A percentile compares a stretch with the other conserved stretches of the same genome.
phyloP scores from a whole-genome alignment of 2,797 vertebrate genomes.

The Sebastiscus tertius region DNA sequence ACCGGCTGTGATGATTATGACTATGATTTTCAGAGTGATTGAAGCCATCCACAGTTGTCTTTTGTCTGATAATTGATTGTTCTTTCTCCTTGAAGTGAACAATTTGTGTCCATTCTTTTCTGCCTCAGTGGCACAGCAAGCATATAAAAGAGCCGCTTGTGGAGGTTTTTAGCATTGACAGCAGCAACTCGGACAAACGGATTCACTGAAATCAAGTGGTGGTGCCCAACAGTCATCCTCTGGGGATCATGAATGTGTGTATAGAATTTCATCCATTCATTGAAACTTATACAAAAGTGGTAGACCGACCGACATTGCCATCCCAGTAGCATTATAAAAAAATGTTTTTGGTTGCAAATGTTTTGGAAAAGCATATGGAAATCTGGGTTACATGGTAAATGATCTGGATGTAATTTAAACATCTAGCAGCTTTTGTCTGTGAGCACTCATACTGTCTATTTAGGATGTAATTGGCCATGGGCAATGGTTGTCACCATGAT shows the following conservation, averaged over 20 bases:
- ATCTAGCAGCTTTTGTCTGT: background rate
- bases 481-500: constrained; percentile 3
- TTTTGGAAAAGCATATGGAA: background rate
- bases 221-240: background rate
- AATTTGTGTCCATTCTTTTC: background rate
- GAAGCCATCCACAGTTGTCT: background rate
- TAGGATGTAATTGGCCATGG: background rate
- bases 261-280: too few species aligned
- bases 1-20: background rate
- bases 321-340: background rate
- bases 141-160: background rate
- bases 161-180: background rate
- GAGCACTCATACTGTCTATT: background rate
- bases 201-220: background rate
- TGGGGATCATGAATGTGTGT: too few species aligned
- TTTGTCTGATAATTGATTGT: constrained; percentile 10
- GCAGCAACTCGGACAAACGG: background rate
- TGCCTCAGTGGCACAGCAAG: background rate
- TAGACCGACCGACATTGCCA: background rate
- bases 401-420: background rate
- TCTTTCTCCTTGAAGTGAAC: background rate
- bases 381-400: background rate
- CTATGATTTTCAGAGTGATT: background rate
- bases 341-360: background rate
- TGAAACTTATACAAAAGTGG: background rate